Conservation (phyloP, 2,888 invertebrate genomes). For the Cordilura impudica region DNA sequence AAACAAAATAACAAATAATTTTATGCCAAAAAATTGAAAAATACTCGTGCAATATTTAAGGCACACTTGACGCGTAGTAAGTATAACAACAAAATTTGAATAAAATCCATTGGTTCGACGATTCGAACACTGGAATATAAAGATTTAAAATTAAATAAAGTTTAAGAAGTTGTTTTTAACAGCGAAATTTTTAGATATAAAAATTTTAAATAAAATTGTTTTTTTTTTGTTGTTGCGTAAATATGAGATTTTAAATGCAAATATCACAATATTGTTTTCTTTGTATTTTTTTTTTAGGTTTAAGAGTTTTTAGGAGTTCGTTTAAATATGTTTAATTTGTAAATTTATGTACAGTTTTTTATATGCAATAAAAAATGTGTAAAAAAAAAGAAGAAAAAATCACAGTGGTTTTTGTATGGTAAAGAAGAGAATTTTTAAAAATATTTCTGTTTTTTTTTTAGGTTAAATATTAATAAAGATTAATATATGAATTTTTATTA, state of each 20-base stretch:
- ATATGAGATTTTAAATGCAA: slow-evolving; percentile 52
- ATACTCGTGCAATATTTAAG: slow-evolving; percentile 13
- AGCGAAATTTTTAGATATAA: not conserved
- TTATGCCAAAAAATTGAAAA: slow-evolving; percentile 23
- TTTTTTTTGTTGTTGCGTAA: slow-evolving; percentile 1
- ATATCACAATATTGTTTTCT: slow-evolving; percentile 52
- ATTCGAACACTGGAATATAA: slow-evolving; percentile 24
- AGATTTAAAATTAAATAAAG: not conserved
- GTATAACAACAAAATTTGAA: not conserved
- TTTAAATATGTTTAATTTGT: slow-evolving; percentile 10
- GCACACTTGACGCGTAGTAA: slow-evolving; percentile 18
- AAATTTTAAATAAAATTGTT: not conserved
- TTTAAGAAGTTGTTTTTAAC: not conserved
- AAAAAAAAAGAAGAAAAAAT: slow-evolving; percentile 60
- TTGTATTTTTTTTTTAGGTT: slow-evolving; percentile 21
- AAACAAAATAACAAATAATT: slow-evolving; percentile 31
- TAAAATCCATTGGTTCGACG: not conserved
- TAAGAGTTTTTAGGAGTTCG: slow-evolving; percentile 15
- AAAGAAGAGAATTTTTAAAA: slow-evolving; percentile 26
- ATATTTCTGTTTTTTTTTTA: slow-evolving; percentile 39
- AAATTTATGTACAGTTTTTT: slow-evolving; percentile 48
- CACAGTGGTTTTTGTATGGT: slow-evolving; percentile 56
- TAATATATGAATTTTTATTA: slow-evolving; percentile 55
- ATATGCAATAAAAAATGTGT: slow-evolving; percentile 42
- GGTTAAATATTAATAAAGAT: slow-evolving; percentile 55